Conservation (phyloP, 2,113 vertebrate genomes). For the Halcyon senegalensis region DNA sequence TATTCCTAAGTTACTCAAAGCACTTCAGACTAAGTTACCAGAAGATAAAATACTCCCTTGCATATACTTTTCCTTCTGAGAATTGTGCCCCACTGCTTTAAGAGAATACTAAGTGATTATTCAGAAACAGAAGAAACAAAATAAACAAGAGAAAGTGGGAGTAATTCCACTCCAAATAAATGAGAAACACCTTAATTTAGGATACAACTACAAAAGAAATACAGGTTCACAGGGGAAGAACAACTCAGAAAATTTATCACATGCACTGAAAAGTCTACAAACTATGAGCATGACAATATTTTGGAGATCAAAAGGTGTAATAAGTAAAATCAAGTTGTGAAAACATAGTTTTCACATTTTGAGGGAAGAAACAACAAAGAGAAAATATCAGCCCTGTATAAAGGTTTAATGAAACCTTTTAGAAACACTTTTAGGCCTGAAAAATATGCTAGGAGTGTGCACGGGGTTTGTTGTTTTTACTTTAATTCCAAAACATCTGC, state of each 20-base stretch:
- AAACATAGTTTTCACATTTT: not conserved
- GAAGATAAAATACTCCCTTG: not conserved
- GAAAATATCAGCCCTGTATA: not conserved
- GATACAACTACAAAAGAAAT: not conserved
- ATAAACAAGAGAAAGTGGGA: not conserved
- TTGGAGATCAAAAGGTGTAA: not conserved
- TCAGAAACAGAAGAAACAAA: not conserved
- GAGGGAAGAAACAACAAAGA: not conserved
- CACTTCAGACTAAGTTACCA: not conserved
- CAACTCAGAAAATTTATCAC: not conserved
- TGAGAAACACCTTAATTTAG: not conserved
- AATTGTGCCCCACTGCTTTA: not conserved
- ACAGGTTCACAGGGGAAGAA: rapidly evolving
- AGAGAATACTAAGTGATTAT: not conserved
- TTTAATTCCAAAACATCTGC: not conserved
- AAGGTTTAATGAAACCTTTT: not conserved
- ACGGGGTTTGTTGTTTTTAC: not conserved
- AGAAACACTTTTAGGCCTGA: not conserved
- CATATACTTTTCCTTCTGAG: not conserved
- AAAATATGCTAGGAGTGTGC: not conserved
- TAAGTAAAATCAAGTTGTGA: not conserved
- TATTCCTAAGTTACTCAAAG: not conserved
- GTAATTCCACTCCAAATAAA: not conserved
- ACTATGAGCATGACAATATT: not conserved
- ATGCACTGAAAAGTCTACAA: not conserved